Percentiles rank a stretch among this genome's conserved stretches.
These are phyloP conservation scores for Belonocnema kinseyi DNA, from an alignment of 1,140 invertebrate species.

Conservation along the genomic window DNA sequence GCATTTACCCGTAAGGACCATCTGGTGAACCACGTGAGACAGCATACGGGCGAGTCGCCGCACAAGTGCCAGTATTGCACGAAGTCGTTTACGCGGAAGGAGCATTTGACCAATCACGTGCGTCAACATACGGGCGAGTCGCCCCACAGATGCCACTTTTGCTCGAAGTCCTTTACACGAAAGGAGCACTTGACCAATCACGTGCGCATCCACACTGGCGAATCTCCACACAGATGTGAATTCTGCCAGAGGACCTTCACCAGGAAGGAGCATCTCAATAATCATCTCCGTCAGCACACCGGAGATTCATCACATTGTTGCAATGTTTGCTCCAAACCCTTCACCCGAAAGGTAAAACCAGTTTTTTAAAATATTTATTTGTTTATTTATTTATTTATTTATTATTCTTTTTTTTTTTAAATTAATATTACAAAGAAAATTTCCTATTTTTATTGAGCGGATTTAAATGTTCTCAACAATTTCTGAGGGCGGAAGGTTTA, in stretches of 20 bases:
- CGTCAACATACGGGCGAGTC: conserved; percentile 86
- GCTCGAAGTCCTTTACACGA: conserved; percentile 89
- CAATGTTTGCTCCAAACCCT: conserved; percentile 90
- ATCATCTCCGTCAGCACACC: conserved; percentile 91
- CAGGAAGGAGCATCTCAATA: conserved; percentile 87
- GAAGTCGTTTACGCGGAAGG: conserved; percentile 90
- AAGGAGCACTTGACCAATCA: conserved; percentile 89
- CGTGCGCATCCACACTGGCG: conserved; percentile 83
- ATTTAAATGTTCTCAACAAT: too few species aligned
- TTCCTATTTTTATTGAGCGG: too few species aligned
- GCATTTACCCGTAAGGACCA: conserved; percentile 82
- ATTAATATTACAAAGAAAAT: too few species aligned
- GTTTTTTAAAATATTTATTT: too few species aligned
- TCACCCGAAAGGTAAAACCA: conserved; percentile 83
- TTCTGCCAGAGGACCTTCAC: conserved; percentile 89
- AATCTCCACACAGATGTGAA: conserved; percentile 88
- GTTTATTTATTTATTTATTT: too few species aligned
- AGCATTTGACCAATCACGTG: conserved; percentile 93
- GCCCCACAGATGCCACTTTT: conserved; percentile 88
- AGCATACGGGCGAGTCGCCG: conserved; percentile 85
- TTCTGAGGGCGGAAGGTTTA: too few species aligned
- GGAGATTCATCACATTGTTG: conserved; percentile 92
- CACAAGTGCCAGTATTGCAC: conserved; percentile 81
- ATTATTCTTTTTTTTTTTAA: too few species aligned
- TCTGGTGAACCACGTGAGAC: conserved; percentile 80